Base-by-base conservation (phyloP, 1,140 invertebrate genomes). In the Sipha flava region DNA sequence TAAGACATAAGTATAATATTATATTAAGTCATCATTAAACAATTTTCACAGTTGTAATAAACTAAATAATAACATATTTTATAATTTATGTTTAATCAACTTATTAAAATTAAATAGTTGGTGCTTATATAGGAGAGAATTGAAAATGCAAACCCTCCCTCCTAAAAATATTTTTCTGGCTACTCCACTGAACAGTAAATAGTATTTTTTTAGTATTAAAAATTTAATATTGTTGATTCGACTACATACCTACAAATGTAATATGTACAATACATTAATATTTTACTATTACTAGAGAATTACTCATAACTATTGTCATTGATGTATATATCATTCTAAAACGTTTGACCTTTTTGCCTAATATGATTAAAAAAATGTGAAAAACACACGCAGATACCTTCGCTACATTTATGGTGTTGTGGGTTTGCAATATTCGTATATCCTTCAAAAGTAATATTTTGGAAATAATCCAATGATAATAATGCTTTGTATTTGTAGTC, bases 361-460 rank as follows among this genome's bases (percentile, higher is more conserved):
- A 70, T 70, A 70, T 70, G 43, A 70, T 47, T 43, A 70, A 70
- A 70, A n/a, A 59, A 68, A 68, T 66, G 21, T 37, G 54, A 64
- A 37, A 23, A 47, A 43, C 23, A 45, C 26, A 29, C 6, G n/a
- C 9, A 9, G 40, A 47, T 45, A 70, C 66, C 40, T 70, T 47
- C 66, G 47, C 66, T 31, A 9, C 43, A 3, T 70, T 70, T 70
- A 70, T 70, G 43, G 66, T 29, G 18, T 70, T 70, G 43, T 70
- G 43, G 64, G 64, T 66, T n/a, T n/a, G n/a, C n/a, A n/a, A n/a
- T n/a, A n/a, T n/a, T 66, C 64, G 5, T 16, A 70, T 66, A 70
- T 70, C 66, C 40, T 70, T 70, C 40, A 45, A 47, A 70, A 40
- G 23, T 47, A 29, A 47, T 70, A 47, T 70, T 70, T 70, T 70